Evolutionary conservation across 2,888 invertebrate genomes (phyloP), one percentile per base, ranked within the genome.

Genomic region (Agriopis aurantiaria): DNA sequence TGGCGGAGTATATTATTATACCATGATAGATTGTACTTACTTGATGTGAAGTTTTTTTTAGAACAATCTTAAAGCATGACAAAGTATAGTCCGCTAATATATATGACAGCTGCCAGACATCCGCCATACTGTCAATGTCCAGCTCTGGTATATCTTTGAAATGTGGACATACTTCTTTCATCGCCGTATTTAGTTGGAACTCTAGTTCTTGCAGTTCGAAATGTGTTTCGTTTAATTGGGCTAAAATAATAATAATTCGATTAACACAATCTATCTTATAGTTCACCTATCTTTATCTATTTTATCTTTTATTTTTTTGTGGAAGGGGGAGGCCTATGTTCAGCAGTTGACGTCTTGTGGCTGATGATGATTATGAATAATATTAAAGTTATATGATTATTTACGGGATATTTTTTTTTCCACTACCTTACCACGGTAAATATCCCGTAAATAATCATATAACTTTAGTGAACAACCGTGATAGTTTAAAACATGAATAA

Each of bases 31-130:
- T 23, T 17, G 58, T 17, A 78, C 75, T 76, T 80, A 88, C 89
- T 75, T 75, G 64, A 4, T n/a, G 17, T 4, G 76, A 68, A 11
- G 82, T 61, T 57, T 60, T 73, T 59, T 76, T 78, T 4, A 89
- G 80, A 40, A 79, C 73, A 51, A 89, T 77, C 70, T 82, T 86
- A 65, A 88, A 88, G 74, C 88, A 89, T 4, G 78, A 72, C 11
- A 88, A 65, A 48, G 70, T 33, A 33, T 33, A 77, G 3, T 80
- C 74, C 0, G 73, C 59, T n/a, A 83, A 70, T 17, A 78, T 75
- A 66, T 86, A 86, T 4, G 75, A 74, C 2, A 85, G 78, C 71
- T 85, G 82, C 88, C 87, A 88, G 0, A 86, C 79, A 43, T 83
- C 84, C 0, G 75, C 77, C 79, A 88, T 85, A 41, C 75, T 75